Base-by-base conservation (phyloP, 1,140 invertebrate genomes). In the Drosophila dunni region DNA sequence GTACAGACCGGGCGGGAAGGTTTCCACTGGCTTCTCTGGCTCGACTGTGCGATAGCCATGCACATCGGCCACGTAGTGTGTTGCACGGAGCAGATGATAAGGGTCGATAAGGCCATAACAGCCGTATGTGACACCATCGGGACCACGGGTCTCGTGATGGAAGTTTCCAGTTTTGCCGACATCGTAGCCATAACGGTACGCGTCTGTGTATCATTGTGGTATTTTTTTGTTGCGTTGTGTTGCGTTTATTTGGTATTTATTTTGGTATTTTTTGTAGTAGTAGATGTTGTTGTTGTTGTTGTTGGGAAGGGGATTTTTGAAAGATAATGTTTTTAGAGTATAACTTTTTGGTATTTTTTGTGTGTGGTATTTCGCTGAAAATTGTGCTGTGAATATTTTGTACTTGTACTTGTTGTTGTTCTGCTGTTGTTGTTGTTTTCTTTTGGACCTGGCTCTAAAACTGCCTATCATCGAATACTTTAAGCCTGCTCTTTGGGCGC, bases 81-180 rank as follows among this genome's bases (percentile, higher is more conserved):
- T 96, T 34, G 94, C 95, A 44, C 94, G 93, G 3, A 96, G 91
- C 70, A 94, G 93, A 17, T 95, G 94, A 48, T 95, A 94, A 1
- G 95, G 94, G 86, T 96, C 95, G 11, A 96, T 94, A 81, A 95
- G 96, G 42, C 96, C 96, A 70, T 96, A 96, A 91, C 96, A 96
- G 72, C 96, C 96, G 71, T 96, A 96, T 0, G 96, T 96, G 13
- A 96, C 94, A 8, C 95, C 95, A 79, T 96, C 95, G 0, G 95
- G 94, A 10, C 95, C 95, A 58, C 94, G 94, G 40, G 93, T 94
- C 93, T 97, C 96, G 76, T 97, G 96, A 81, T 97, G 96, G 85
- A 97, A 97, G 85, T 96, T 96, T 8, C 96, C 96, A 79, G 94
- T 94, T 66, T 91, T 83, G 62, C 94, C 95, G 1, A 96, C 94